A percentile compares a stretch with the other conserved stretches of the same genome.
phyloP scores from a whole-genome alignment of 2,797 vertebrate genomes.

The Parambassis ranga region DNA sequence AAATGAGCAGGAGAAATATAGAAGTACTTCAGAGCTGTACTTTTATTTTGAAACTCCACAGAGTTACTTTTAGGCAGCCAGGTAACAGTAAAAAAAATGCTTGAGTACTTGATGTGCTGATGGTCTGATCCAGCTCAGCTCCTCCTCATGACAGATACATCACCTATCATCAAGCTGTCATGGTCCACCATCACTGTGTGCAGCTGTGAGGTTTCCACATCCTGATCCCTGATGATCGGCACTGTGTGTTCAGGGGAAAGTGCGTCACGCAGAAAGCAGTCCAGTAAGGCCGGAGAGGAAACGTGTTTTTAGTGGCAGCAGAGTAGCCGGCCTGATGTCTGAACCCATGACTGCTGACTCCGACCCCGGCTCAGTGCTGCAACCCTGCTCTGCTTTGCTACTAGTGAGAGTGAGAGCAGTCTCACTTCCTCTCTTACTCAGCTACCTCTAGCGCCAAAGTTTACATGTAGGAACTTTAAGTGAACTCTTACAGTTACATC shows the following conservation, averaged over 20 bases:
- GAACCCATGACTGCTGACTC: slow-evolving; percentile 50
- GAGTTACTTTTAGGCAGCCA: too few relatives aligned
- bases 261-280: slow-evolving; percentile 64
- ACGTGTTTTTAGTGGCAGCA: slow-evolving; percentile 38
- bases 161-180: slow-evolving; percentile 45
- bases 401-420: slow-evolving; percentile 52
- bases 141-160: slow-evolving; percentile 18
- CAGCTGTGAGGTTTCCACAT: slow-evolving; percentile 62
- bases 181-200: slow-evolving; percentile 31
- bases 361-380: slow-evolving; percentile 36
- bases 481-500: slow-evolving; percentile 2
- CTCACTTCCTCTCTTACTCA: slow-evolving; percentile 46
- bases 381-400: slow-evolving; percentile 14
- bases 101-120: neutral
- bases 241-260: slow-evolving; percentile 51
- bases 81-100: neutral
- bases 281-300: slow-evolving; percentile 59
- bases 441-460: slow-evolving; percentile 2
- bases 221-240: slow-evolving; percentile 50
- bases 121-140: slow-evolving; percentile 19
- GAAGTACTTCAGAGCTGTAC: too few relatives aligned
- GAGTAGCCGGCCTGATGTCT: slow-evolving; percentile 35
- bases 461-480: slow-evolving; percentile 15
- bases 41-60: neutral
- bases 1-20: too few relatives aligned